Percentiles rank a stretch among this genome's conserved stretches.
These are phyloP conservation scores for Gandaritis pyraliata DNA, from an alignment of 2,888 invertebrate species.

Conservation along the genomic window DNA sequence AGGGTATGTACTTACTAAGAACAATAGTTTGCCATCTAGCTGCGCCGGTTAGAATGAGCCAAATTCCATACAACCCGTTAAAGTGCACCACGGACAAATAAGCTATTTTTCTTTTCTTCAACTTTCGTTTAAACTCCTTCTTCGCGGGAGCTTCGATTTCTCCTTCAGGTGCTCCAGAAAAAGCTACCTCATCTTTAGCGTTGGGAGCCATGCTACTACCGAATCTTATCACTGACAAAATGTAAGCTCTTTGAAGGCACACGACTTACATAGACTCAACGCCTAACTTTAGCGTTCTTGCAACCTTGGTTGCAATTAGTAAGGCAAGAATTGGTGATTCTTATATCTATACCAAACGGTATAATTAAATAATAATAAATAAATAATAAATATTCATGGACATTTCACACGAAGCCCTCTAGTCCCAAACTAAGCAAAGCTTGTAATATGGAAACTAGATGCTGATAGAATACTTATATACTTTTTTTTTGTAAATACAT, in stretches of 20 bases:
- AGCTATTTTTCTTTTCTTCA: constrained; percentile 6
- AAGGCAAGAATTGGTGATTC: background rate
- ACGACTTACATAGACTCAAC: background rate
- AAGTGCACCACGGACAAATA: constrained; percentile 16
- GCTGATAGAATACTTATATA: too few species aligned
- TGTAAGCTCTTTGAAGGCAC: background rate
- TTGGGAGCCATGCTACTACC: constrained; percentile 7
- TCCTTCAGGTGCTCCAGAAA: background rate
- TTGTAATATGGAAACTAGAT: too few species aligned
- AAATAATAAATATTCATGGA: too few species aligned
- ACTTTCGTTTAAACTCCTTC: constrained; percentile 8
- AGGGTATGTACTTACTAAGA: constrained; percentile 25
- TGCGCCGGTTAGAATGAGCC: constrained; percentile 5
- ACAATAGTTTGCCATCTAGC: constrained; percentile 18
- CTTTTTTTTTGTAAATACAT: too few species aligned
- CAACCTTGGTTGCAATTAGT: background rate
- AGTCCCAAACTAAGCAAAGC: too few species aligned
- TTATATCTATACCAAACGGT: too few species aligned
- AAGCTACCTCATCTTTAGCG: background rate
- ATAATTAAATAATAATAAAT: too few species aligned
- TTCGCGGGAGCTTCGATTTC: background rate
- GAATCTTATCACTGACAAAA: constrained; percentile 1
- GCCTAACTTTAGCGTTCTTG: background rate
- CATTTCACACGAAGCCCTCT: too few species aligned
- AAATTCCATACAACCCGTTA: constrained; percentile 20